Evolutionary conservation across 2,113 vertebrate genomes (phyloP).

Genomic region (Leptosomus discolor): DNA sequence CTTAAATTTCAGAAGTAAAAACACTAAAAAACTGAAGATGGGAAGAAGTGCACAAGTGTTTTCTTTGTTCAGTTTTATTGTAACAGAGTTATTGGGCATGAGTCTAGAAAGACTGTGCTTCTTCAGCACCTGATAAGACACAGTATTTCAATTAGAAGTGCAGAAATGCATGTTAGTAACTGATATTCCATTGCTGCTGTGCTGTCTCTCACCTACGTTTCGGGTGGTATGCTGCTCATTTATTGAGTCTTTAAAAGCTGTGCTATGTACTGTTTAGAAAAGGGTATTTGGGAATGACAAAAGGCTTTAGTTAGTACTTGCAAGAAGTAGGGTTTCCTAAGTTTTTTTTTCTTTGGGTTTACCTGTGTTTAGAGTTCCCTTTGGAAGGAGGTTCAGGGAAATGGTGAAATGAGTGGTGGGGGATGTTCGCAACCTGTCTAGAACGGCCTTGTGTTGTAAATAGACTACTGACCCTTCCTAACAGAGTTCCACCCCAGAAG

Average conservation of each 20-base stretch:
- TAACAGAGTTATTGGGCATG: not conserved
- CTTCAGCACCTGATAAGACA: not conserved
- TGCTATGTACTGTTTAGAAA: not conserved
- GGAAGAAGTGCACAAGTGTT: not conserved
- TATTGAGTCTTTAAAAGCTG: not conserved
- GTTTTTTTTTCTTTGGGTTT: not conserved
- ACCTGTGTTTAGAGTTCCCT: not conserved
- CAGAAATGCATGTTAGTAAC: not conserved
- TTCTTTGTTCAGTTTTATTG: not conserved
- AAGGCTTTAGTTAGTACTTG: not conserved
- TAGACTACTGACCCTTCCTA: not conserved
- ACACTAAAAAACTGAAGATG: not conserved
- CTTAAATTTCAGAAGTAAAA: not conserved
- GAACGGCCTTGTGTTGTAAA: not conserved
- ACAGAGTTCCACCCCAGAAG: fast-evolving
- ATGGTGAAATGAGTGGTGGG: not conserved
- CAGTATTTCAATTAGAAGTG: not conserved
- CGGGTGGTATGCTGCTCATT: not conserved
- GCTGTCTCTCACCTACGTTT: not conserved
- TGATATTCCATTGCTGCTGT: not conserved
- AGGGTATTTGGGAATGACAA: not conserved
- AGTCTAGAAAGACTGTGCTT: not conserved
- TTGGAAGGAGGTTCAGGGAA: not conserved
- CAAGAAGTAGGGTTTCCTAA: not conserved
- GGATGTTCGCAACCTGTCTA: not conserved